Conservation (phyloP, 2,888 invertebrate species). For the Protonemura montana region DNA sequence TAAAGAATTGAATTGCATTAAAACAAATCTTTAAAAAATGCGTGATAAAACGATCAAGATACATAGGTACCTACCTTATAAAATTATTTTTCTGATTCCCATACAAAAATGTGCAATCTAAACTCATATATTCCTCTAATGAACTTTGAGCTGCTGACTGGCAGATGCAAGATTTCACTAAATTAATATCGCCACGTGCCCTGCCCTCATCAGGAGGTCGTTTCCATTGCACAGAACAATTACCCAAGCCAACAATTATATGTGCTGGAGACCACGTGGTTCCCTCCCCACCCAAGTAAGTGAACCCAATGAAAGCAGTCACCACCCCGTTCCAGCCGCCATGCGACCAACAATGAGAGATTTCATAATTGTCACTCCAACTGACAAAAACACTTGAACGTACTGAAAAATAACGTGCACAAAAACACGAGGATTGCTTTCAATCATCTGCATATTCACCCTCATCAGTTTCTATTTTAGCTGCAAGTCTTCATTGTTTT, state of each 20-base stretch:
- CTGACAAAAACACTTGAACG: background rate
- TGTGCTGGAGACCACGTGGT: background rate
- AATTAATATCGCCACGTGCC: background rate
- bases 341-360: background rate
- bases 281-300: background rate
- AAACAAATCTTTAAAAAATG: too few relatives aligned
- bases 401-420: background rate
- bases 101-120: too few relatives aligned
- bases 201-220: background rate
- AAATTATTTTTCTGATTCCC: too few relatives aligned
- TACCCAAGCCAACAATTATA: background rate
- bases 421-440: background rate
- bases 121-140: too few relatives aligned
- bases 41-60: too few relatives aligned
- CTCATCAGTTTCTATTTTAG: background rate
- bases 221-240: background rate
- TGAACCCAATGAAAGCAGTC: background rate
- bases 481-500: background rate
- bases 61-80: too few relatives aligned
- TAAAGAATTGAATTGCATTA: too few relatives aligned
- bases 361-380: background rate
- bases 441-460: background rate
- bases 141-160: background rate
- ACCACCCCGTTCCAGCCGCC: background rate
- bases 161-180: background rate